A percentile compares a stretch with the other conserved stretches of the same genome.
Evolutionary conservation across 2,797 vertebrate genomes (phyloP).

Genomic region (Takifugu ocellatus): DNA sequence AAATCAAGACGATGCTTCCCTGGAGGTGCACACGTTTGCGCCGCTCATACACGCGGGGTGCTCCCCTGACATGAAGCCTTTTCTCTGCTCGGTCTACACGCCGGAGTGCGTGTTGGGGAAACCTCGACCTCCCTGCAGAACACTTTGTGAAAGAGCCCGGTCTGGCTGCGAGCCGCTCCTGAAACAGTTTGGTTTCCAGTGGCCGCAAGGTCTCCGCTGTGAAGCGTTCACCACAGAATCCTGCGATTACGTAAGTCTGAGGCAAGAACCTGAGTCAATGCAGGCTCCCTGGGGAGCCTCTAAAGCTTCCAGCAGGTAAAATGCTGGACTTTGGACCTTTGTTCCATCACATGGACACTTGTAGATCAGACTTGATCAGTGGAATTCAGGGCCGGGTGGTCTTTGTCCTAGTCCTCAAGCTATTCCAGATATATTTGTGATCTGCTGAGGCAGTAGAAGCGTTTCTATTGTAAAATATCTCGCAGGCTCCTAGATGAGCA

Average conservation of each 20-base stretch:
- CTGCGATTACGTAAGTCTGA: conserved; percentile 41
- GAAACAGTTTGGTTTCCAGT: conserved; percentile 24
- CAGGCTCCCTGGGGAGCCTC: too few relatives aligned
- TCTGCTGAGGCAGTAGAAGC: too few relatives aligned
- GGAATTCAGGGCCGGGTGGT: too few relatives aligned
- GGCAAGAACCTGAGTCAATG: too few relatives aligned
- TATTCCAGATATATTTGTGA: too few relatives aligned
- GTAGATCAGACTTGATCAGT: too few relatives aligned
- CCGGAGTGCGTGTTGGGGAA: conserved; percentile 53
- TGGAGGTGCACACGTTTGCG: neutral
- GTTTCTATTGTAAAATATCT: too few relatives aligned
- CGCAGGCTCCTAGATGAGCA: too few relatives aligned
- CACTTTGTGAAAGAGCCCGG: conserved; percentile 40
- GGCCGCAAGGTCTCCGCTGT: conserved; percentile 44
- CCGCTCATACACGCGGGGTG: conserved; percentile 46
- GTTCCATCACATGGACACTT: too few relatives aligned
- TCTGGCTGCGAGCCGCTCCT: conserved; percentile 41
- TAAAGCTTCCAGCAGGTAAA: too few relatives aligned
- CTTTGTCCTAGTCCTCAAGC: too few relatives aligned
- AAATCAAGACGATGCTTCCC: conserved; percentile 21
- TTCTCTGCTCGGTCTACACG: conserved; percentile 61
- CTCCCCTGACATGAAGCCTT: conserved; percentile 50
- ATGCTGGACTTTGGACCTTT: too few relatives aligned
- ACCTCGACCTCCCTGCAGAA: conserved; percentile 46
- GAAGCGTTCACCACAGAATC: conserved; percentile 40